These are phyloP conservation scores for Phrynocephalus versicolor DNA, from an alignment of 2,113 vertebrate species.

Conservation along the genomic window DNA sequence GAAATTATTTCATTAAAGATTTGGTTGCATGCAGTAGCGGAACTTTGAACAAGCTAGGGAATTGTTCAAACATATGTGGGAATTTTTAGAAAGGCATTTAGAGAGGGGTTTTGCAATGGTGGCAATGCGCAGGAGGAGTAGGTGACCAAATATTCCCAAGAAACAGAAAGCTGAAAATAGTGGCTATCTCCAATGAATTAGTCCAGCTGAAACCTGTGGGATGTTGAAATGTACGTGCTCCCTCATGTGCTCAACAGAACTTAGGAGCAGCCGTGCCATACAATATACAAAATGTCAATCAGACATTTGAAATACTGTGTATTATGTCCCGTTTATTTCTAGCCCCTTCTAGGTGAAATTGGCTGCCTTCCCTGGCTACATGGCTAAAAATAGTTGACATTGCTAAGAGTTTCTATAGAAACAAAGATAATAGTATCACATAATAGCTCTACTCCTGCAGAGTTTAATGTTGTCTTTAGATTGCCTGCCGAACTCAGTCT, in stretches of 20 bases:
- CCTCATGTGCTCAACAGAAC: neutral
- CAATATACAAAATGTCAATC: neutral
- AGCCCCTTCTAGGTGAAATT: conserved; percentile 47
- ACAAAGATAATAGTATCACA: conserved; percentile 66
- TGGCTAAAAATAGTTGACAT: conserved; percentile 71
- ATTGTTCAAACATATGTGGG: no score
- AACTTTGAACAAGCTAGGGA: neutral
- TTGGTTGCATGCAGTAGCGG: neutral
- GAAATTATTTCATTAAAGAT: neutral
- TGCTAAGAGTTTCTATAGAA: conserved; percentile 71
- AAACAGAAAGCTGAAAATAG: neutral
- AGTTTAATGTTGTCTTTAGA: conserved; percentile 53
- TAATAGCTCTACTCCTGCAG: conserved; percentile 44
- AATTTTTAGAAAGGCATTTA: neutral
- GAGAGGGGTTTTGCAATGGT: no score
- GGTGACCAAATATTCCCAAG: neutral
- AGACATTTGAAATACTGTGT: conserved; percentile 2
- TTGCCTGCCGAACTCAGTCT: conserved; percentile 34
- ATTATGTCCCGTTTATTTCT: conserved; percentile 48
- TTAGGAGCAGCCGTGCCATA: neutral
- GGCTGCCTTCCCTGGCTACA: conserved; percentile 50
- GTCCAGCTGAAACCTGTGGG: neutral
- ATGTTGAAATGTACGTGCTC: neutral
- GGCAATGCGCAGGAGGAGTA: neutral
- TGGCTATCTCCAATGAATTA: neutral